Evolutionary conservation across 2,797 vertebrate genomes (phyloP).

Genomic region (Gephyroberyx darwinii): DNA sequence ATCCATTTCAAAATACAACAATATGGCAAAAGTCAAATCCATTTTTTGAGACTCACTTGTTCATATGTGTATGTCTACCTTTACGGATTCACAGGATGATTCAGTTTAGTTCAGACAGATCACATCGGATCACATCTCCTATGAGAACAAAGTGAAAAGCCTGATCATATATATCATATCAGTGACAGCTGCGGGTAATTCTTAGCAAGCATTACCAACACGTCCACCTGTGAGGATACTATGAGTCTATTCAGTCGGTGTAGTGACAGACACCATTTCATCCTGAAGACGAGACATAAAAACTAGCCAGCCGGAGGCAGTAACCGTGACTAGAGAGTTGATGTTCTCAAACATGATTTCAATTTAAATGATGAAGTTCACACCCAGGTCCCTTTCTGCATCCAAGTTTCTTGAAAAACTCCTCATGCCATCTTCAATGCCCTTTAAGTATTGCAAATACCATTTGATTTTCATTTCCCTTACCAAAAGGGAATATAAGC

Average conservation of each 20-base stretch:
- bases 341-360: not conserved
- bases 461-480: slow-evolving; percentile 24
- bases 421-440: slow-evolving; percentile 39
- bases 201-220: not conserved
- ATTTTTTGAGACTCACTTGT: slow-evolving; percentile 45
- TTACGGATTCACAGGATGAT: not conserved
- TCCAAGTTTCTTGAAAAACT: slow-evolving; percentile 29
- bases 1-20: slow-evolving; percentile 2
- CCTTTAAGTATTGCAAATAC: slow-evolving; percentile 31
- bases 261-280: not conserved
- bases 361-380: not conserved
- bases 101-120: slow-evolving; percentile 1
- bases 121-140: accelerated
- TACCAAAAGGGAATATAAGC: slow-evolving; percentile 27
- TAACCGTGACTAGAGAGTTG: not conserved
- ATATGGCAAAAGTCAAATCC: slow-evolving; percentile 50
- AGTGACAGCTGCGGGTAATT: slow-evolving; percentile 3
- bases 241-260: not conserved
- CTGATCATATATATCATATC: slow-evolving; percentile 13
- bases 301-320: not conserved
- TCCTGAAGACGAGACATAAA: slow-evolving; percentile 1
- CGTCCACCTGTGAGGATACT: not conserved
- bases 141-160: slow-evolving; percentile 18
- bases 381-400: slow-evolving; percentile 63
- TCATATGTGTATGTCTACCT: not conserved